Evolutionary conservation across 92 coral and sea anemone species (phyloP).

Genomic region (Blastomussa wellsi): DNA sequence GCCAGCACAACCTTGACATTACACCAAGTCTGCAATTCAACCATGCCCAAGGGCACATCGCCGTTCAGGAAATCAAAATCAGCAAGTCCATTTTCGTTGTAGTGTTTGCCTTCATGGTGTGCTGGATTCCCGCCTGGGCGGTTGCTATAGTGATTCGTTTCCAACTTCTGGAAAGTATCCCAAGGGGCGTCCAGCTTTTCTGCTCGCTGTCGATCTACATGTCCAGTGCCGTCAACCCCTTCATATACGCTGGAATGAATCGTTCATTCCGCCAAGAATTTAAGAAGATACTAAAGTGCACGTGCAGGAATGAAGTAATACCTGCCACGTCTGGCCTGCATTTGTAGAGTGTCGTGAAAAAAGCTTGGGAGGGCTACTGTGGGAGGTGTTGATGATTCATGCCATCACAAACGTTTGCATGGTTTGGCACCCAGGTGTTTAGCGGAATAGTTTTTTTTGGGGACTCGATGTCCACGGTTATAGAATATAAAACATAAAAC

Average conservation of each 20-base stretch:
- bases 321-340: not conserved
- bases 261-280: slow-evolving; percentile 32
- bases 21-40: slow-evolving; percentile 9
- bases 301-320: slow-evolving; percentile 9
- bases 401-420: no score
- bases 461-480: no score
- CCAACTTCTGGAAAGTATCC: not conserved
- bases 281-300: slow-evolving; percentile 25
- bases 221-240: slow-evolving; percentile 26
- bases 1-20: slow-evolving; percentile 14
- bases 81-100: slow-evolving; percentile 26
- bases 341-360: no score
- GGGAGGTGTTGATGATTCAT: no score
- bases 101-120: slow-evolving; percentile 23
- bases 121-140: slow-evolving; percentile 27
- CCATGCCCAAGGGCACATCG: not conserved
- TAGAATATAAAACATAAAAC: no score
- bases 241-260: slow-evolving; percentile 38
- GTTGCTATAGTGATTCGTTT: slow-evolving; percentile 21
- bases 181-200: slow-evolving; percentile 6
- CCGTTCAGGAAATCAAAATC: slow-evolving; percentile 17
- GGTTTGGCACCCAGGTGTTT: no score
- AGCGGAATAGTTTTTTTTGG: no score
- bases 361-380: no score
- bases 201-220: slow-evolving; percentile 7